Conservation (phyloP, 1,140 invertebrate genomes). For the Drosophila lowei region DNA sequence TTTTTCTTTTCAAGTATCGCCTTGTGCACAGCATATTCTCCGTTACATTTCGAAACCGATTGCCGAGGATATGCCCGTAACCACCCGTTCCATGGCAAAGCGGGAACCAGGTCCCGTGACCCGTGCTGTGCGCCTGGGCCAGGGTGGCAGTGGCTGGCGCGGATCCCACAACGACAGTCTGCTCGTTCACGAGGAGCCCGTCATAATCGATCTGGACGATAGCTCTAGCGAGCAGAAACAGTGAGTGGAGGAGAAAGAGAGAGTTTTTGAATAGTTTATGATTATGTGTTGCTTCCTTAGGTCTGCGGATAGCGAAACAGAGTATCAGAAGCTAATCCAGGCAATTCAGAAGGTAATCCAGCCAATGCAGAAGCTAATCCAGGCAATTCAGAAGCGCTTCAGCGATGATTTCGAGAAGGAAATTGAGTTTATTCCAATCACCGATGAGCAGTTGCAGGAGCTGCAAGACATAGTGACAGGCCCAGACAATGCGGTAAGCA, state of each 20-base stretch:
- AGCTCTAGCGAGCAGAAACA: too few relatives aligned
- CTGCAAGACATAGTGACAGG: conserved; percentile 36
- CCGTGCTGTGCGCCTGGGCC: conserved; percentile 50
- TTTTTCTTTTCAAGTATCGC: conserved; percentile 64
- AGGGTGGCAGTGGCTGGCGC: conserved; percentile 56
- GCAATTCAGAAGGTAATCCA: too few relatives aligned
- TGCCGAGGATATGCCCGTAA: conserved; percentile 31
- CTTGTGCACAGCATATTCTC: conserved; percentile 71
- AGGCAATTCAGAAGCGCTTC: conserved; percentile 32
- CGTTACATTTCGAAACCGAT: conserved; percentile 66
- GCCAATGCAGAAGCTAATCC: too few relatives aligned
- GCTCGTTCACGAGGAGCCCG: too few relatives aligned
- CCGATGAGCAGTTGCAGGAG: conserved; percentile 17
- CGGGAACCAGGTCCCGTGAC: neutral
- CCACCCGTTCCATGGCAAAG: conserved; percentile 13
- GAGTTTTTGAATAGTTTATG: too few relatives aligned
- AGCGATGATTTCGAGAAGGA: conserved; percentile 25
- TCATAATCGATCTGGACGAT: too few relatives aligned
- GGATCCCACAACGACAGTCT: neutral
- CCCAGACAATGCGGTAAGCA: conserved; percentile 6
- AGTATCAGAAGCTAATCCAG: neutral
- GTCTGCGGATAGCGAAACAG: too few relatives aligned
- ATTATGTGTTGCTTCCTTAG: too few relatives aligned
- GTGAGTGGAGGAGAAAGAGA: too few relatives aligned
- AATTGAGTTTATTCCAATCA: conserved; percentile 29